Evolutionary conservation across 2,888 invertebrate genomes (phyloP).

Genomic region (Prenolepis imparis): DNA sequence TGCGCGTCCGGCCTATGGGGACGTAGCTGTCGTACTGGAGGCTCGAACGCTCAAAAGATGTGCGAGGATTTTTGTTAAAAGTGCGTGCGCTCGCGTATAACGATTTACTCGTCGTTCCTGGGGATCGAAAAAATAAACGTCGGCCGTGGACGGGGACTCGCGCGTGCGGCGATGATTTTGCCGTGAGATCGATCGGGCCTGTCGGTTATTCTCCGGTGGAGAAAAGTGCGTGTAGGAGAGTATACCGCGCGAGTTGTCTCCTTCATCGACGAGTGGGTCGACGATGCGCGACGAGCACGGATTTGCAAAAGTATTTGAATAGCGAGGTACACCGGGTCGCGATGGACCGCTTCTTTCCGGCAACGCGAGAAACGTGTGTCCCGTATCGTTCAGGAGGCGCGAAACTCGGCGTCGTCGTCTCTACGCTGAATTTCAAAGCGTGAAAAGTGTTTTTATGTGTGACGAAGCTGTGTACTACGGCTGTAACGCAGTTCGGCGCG

Average conservation of each 20-base stretch:
- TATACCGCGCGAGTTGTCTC: constrained; percentile 61
- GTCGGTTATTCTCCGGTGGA: constrained; percentile 58
- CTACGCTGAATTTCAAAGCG: constrained; percentile 52
- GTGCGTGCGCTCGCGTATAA: not conserved
- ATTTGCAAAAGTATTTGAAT: constrained; percentile 72
- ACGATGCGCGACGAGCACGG: constrained; percentile 71
- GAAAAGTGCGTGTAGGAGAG: constrained; percentile 66
- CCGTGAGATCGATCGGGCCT: not conserved
- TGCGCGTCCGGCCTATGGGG: constrained; percentile 68
- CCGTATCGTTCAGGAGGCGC: constrained; percentile 24
- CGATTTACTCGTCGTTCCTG: not conserved
- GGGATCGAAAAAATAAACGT: not conserved
- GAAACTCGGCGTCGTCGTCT: not conserved
- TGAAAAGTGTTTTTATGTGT: constrained; percentile 59
- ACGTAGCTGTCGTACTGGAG: constrained; percentile 69
- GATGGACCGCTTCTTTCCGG: not conserved
- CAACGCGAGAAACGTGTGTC: not conserved
- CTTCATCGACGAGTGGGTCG: constrained; percentile 51
- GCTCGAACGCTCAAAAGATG: constrained; percentile 80
- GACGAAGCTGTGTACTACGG: constrained; percentile 55
- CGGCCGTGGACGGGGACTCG: not conserved
- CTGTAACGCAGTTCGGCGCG: constrained; percentile 71
- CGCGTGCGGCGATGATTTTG: constrained; percentile 1
- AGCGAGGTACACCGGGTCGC: not conserved
- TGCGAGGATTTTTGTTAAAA: constrained; percentile 63